Evolutionary conservation across 2,797 vertebrate species (phyloP).

Genomic region (Neosilurus mollespiculum): DNA sequence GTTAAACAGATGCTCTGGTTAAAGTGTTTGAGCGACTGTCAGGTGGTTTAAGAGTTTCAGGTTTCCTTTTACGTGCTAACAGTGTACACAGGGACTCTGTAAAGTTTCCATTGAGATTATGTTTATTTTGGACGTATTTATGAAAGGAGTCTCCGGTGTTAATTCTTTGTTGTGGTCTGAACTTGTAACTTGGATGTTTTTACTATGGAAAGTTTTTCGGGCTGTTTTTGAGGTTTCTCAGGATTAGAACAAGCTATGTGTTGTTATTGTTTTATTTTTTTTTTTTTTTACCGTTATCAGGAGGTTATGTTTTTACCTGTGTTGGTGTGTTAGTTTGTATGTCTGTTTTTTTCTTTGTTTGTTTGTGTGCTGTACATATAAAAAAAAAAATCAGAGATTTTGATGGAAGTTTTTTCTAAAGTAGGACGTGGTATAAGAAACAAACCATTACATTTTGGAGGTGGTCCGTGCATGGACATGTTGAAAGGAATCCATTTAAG

Average conservation of each 20-base stretch:
- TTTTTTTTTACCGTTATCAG: not conserved
- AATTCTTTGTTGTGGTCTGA: not conserved
- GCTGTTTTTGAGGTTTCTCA: not conserved
- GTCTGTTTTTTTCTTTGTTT: too few species aligned
- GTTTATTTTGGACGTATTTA: not conserved
- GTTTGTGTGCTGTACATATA: too few species aligned
- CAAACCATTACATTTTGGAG: too few species aligned
- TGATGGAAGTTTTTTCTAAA: too few species aligned
- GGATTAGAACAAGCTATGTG: not conserved
- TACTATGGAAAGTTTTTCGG: not conserved
- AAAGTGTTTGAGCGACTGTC: not conserved
- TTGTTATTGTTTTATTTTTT: too few species aligned
- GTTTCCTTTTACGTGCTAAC: not conserved
- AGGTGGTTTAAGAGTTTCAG: not conserved
- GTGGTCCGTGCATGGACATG: too few species aligned
- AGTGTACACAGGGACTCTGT: not conserved
- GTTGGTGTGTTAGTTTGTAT: too few species aligned
- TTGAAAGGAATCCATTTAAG: too few species aligned
- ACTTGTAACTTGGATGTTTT: not conserved
- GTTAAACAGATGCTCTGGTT: not conserved
- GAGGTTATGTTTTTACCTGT: too few species aligned
- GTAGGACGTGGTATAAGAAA: too few species aligned
- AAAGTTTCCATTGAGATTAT: not conserved
- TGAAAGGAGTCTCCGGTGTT: not conserved
- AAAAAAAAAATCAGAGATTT: too few species aligned